Percentiles rank a stretch among this genome's conserved stretches.
These are phyloP conservation scores for Oreochromis mossambicus DNA, from an alignment of 2,797 vertebrate species.

Conservation along the genomic window DNA sequence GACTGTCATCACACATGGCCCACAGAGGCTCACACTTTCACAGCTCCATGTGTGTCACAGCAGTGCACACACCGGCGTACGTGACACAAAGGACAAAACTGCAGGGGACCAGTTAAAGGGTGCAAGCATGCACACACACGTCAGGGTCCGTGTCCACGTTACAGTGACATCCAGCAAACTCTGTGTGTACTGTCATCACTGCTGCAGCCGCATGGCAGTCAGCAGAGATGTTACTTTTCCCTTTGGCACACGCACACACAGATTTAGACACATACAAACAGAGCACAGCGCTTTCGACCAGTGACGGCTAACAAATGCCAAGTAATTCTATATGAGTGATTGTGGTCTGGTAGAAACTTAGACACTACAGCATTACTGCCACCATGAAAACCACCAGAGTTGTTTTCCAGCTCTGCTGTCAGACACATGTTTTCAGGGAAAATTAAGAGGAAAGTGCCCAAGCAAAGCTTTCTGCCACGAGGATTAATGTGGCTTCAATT, in stretches of 20 bases:
- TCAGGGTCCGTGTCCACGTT: background rate
- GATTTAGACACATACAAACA: slow-evolving; percentile 1
- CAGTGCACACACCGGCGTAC: background rate
- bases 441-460: background rate
- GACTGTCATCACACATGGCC: background rate
- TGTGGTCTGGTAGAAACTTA: slow-evolving; percentile 41
- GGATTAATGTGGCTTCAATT: slow-evolving; percentile 8
- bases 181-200: slow-evolving; percentile 25
- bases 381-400: slow-evolving; percentile 43
- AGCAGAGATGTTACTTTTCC: slow-evolving; percentile 25
- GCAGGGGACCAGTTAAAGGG: background rate
- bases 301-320: slow-evolving; percentile 51
- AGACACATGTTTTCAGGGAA: slow-evolving; percentile 29
- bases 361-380: slow-evolving; percentile 26
- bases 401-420: slow-evolving; percentile 48
- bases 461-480: slow-evolving; percentile 1
- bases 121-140: background rate
- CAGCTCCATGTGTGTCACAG: background rate
- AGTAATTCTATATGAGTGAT: slow-evolving; percentile 56
- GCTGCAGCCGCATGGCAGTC: background rate
- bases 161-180: slow-evolving; percentile 21
- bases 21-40: background rate
- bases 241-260: slow-evolving; percentile 13
- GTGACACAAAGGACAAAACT: background rate
- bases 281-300: slow-evolving; percentile 13